Conservation (phyloP, 2,888 invertebrate species). For the Mythimna impura region DNA sequence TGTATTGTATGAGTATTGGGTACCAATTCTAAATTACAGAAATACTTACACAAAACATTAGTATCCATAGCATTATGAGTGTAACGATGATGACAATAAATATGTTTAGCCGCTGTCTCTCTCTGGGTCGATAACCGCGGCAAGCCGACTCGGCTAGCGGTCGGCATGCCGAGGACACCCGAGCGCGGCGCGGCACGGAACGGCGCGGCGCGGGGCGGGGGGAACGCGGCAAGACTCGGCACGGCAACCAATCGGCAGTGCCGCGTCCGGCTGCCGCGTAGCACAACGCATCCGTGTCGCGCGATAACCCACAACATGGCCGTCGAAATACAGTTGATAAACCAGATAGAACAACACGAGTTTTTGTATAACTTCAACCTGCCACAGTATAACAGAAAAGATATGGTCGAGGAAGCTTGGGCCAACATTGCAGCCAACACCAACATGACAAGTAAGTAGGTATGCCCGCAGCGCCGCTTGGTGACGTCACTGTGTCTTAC, state of each 20-base stretch:
- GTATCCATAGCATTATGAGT: constrained; percentile 18
- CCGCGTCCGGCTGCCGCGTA: constrained; percentile 55
- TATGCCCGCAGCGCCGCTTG: constrained; percentile 12
- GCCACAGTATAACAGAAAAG: constrained; percentile 72
- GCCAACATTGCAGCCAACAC: constrained; percentile 63
- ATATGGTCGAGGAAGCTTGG: constrained; percentile 71
- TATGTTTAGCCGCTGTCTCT: constrained; percentile 34
- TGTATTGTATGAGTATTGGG: background rate
- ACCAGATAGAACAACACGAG: constrained; percentile 69
- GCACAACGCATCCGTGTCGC: constrained; percentile 39
- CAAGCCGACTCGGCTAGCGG: constrained; percentile 49
- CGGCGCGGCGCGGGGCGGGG: constrained; percentile 59
- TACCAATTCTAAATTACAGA: background rate
- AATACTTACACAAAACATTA: constrained; percentile 14
- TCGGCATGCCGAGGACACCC: constrained; percentile 54
- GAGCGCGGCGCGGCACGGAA: constrained; percentile 54
- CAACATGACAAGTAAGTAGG: constrained; percentile 66
- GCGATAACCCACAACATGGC: constrained; percentile 59
- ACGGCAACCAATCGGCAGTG: constrained; percentile 65
- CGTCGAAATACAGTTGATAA: constrained; percentile 69
- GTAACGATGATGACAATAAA: constrained; percentile 6
- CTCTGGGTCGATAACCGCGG: constrained; percentile 62
- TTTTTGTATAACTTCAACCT: constrained; percentile 69
- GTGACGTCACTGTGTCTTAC: constrained; percentile 45
- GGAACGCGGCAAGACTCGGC: constrained; percentile 64